Evolutionary conservation across 2,797 vertebrate species (phyloP).

Genomic region (Masticophis lateralis): DNA sequence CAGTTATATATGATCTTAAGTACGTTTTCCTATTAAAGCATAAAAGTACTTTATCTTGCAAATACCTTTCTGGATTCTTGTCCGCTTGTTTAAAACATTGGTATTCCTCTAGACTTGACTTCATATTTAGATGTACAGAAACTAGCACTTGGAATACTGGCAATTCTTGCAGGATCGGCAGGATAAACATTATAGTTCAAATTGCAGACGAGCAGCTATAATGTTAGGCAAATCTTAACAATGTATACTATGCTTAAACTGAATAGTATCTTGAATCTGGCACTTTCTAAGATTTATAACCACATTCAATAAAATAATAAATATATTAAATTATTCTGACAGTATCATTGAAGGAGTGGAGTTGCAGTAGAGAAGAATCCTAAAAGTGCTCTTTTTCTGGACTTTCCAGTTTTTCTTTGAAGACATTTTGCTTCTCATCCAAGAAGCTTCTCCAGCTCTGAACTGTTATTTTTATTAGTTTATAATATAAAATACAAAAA

Average conservation of each 20-base stretch:
- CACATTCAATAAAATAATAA: not conserved
- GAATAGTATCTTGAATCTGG: not conserved
- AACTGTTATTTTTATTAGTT: too few relatives aligned
- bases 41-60: not conserved
- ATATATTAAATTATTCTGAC: not conserved
- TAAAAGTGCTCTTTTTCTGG: too few relatives aligned
- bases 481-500: too few relatives aligned
- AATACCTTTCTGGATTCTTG: not conserved
- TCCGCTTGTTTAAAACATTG: not conserved
- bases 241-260: not conserved
- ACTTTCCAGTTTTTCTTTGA: too few relatives aligned
- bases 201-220: not conserved
- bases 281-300: not conserved
- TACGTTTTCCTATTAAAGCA: conserved; percentile 60
- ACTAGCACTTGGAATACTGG: not conserved
- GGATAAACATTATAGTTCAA: not conserved
- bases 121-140: not conserved
- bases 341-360: not conserved
- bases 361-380: not conserved
- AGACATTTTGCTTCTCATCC: too few relatives aligned
- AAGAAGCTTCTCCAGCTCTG: too few relatives aligned
- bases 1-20: conserved; percentile 95
- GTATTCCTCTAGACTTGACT: not conserved
- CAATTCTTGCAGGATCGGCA: not conserved
- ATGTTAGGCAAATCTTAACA: not conserved